Conservation (phyloP, 1,140 invertebrate species). For the Drosophila tropicalis region DNA sequence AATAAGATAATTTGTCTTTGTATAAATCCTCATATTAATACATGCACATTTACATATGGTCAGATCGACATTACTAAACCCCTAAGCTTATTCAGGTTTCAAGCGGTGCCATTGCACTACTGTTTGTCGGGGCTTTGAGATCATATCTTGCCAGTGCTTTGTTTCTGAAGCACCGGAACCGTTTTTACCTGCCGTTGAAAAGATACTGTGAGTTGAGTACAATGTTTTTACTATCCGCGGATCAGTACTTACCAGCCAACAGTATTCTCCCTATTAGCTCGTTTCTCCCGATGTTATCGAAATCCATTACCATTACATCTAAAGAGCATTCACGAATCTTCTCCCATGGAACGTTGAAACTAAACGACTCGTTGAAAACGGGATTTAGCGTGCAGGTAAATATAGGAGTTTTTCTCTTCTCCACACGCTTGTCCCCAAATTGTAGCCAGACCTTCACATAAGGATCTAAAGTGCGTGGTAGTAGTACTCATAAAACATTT, state of each 20-base stretch:
- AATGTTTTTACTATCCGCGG: neutral
- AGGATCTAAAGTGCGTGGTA: slow-evolving; percentile 88
- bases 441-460: slow-evolving; percentile 98
- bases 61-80: slow-evolving; percentile 7
- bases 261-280: slow-evolving; percentile 95
- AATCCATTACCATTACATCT: slow-evolving; percentile 97
- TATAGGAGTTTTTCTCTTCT: slow-evolving; percentile 97
- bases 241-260: slow-evolving; percentile 87
- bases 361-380: slow-evolving; percentile 96
- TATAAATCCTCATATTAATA: slow-evolving; percentile 23
- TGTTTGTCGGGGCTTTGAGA: slow-evolving; percentile 95
- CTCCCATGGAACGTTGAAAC: slow-evolving; percentile 97
- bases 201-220: neutral
- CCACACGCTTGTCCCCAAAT: slow-evolving; percentile 96
- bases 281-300: slow-evolving; percentile 96
- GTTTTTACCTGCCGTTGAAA: slow-evolving; percentile 90
- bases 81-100: slow-evolving; percentile 89
- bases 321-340: slow-evolving; percentile 96
- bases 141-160: slow-evolving; percentile 98
- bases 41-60: slow-evolving; percentile 25
- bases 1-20: slow-evolving; percentile 22
- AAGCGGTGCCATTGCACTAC: slow-evolving; percentile 96
- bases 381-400: slow-evolving; percentile 96
- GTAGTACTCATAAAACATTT: slow-evolving; percentile 29
- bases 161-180: slow-evolving; percentile 95